Conservation (phyloP, 2,888 invertebrate genomes). For the Dioctria linearis region DNA sequence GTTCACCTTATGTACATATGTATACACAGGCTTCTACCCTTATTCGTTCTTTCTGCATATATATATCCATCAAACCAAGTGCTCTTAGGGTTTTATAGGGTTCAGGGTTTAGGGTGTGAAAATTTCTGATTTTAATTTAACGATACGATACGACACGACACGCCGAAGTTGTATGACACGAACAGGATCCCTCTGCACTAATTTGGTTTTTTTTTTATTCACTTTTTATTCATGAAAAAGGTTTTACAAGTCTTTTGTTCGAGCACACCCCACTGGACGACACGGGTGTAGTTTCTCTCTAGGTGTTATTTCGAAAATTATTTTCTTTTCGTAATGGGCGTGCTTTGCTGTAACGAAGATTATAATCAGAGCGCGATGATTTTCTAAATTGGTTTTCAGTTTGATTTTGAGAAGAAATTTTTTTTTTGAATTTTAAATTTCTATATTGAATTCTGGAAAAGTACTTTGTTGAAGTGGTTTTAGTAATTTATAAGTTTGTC, state of each 20-base stretch:
- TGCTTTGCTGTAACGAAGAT: neutral
- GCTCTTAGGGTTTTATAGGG: neutral
- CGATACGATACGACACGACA: slow-evolving; percentile 54
- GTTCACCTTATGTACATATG: slow-evolving; percentile 31
- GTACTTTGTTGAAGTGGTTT: neutral
- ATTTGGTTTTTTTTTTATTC: slow-evolving; percentile 16
- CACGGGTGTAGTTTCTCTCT: slow-evolving; percentile 35
- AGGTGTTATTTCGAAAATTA: slow-evolving; percentile 23
- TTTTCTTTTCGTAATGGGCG: slow-evolving; percentile 40
- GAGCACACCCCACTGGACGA: slow-evolving; percentile 33
- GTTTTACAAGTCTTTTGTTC: slow-evolving; percentile 42
- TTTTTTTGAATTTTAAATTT: too few species aligned
- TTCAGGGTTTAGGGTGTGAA: slow-evolving; percentile 25
- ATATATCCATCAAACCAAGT: neutral
- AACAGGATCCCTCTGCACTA: slow-evolving; percentile 29
- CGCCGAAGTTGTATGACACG: slow-evolving; percentile 40
- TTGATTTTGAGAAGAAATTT: neutral
- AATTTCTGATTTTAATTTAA: slow-evolving; percentile 54
- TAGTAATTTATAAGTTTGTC: neutral
- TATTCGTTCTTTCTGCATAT: neutral
- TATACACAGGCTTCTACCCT: slow-evolving; percentile 10
- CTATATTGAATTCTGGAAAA: too few species aligned
- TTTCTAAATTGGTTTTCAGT: neutral
- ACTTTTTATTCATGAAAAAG: slow-evolving; percentile 10
- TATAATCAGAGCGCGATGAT: too few species aligned